These are phyloP conservation scores for Zosterops borbonicus DNA, from an alignment of 2,113 vertebrate species.

Conservation along the genomic window DNA sequence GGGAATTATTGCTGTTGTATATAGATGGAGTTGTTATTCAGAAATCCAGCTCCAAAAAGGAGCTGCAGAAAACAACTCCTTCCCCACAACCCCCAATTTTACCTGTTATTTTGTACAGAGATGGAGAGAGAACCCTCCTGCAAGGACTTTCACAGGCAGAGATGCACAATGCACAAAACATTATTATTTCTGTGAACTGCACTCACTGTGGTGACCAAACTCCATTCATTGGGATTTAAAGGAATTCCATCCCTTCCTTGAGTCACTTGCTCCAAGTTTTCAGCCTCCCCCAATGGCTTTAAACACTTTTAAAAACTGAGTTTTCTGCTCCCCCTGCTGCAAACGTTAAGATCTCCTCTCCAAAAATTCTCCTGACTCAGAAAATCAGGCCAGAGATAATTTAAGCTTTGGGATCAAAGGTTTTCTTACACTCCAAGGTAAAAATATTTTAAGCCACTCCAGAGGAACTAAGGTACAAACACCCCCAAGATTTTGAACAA, in stretches of 20 bases:
- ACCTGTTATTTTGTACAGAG: not conserved
- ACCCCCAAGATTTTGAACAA: not conserved
- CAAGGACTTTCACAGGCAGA: fast-evolving
- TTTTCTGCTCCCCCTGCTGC: not conserved
- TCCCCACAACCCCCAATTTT: not conserved
- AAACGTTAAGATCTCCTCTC: fast-evolving
- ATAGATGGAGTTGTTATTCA: not conserved
- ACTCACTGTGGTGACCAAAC: fast-evolving
- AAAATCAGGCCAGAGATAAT: not conserved
- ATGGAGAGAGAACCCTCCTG: not conserved
- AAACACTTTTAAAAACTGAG: not conserved
- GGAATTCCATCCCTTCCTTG: not conserved
- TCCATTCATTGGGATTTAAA: not conserved
- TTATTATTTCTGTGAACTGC: not conserved
- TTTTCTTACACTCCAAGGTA: not conserved
- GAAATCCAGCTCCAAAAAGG: not conserved
- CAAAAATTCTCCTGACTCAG: not conserved
- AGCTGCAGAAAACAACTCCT: not conserved
- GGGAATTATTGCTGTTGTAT: not conserved
- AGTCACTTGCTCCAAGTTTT: not conserved
- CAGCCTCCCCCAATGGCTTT: not conserved
- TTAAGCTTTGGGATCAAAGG: not conserved
- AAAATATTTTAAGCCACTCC: not conserved
- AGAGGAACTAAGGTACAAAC: not conserved
- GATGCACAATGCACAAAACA: not conserved